Base-by-base conservation (phyloP, 1,140 invertebrate species). In the Mamestra configurata region DNA sequence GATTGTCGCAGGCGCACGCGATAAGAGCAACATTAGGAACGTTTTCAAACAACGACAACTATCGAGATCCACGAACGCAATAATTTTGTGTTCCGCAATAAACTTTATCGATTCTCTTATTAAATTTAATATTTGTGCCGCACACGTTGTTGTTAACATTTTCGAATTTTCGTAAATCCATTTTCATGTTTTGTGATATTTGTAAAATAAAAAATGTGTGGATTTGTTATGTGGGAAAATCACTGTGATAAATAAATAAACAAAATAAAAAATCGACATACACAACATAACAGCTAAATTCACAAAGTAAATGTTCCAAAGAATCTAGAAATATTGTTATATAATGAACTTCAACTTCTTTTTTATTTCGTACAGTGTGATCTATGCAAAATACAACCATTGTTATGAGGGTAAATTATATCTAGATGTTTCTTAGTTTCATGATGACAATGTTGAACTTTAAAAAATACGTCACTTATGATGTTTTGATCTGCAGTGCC, bases 31-130 rank as follows among this genome's bases (percentile, higher is more conserved):
- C 91, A 93, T 92, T 93, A 92, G 89, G 88, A 91, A 89, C 88
- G 84, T 83, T 88, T 84, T 86, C 82, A 86, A 89, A 84, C 86
- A 86, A 87, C 82, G 77, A 86, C 83, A 89, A 86, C 86, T 93
- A 94, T 94, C 93, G 90, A 88, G 93, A 94, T 94, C 86, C 93
- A 94, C 93, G 93, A 94, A 85, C 82, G 84, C 89, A 89, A 94
- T 94, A 94, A 94, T 92, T 93, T 77, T 89, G 88, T 90, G 86
- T 88, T 75, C 82, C 83, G 87, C 85, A 89, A 89, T 93, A 94
- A 92, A 89, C 84, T 90, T 94, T 94, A 94, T 94, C 93, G 90
- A 92, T 92, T 89, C 83, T 82, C 89, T 91, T 92, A 93, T 93
- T 93, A 91, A 93, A 92, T 91, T 89, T 88, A 85, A 90, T 90